phyloP scores from a whole-genome alignment of 2,888 invertebrate species.

The Geophilus truncorum region DNA sequence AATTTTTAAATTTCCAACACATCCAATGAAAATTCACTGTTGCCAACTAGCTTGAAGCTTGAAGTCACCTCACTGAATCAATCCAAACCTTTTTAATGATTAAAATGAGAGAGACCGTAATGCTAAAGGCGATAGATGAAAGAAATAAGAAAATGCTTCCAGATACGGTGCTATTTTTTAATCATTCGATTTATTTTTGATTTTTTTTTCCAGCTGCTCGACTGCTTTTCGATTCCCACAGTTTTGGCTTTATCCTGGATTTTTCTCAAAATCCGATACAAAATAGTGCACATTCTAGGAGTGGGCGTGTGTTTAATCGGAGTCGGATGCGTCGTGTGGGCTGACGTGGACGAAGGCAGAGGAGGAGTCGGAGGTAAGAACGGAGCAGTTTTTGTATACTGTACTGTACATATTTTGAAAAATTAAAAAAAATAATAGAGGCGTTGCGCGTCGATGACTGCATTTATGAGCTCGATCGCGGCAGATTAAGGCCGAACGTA shows the following conservation, averaged over 20 bases:
- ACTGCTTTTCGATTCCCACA: slow-evolving; percentile 78
- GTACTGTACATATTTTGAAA: neutral
- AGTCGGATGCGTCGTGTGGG: slow-evolving; percentile 75
- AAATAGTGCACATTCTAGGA: slow-evolving; percentile 69
- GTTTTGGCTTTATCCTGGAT: slow-evolving; percentile 72
- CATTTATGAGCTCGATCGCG: neutral
- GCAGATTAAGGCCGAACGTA: neutral
- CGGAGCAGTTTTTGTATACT: neutral
- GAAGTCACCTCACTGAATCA: neutral
- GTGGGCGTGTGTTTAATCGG: slow-evolving; percentile 75
- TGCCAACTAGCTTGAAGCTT: neutral
- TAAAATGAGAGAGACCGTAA: no score
- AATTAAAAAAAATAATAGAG: neutral
- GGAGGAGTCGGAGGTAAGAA: slow-evolving; percentile 40
- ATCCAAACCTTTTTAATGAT: no score
- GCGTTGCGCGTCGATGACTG: neutral
- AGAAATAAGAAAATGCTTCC: no score
- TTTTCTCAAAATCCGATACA: slow-evolving; percentile 68
- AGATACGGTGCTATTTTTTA: no score
- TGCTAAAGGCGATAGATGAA: no score
- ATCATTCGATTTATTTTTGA: neutral
- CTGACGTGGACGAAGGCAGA: slow-evolving; percentile 61
- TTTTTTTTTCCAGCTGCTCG: slow-evolving; percentile 66
- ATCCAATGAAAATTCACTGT: neutral
- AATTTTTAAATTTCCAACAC: neutral